Evolutionary conservation across 2,888 invertebrate genomes (phyloP).

Genomic region (Epistrophella euchroma): DNA sequence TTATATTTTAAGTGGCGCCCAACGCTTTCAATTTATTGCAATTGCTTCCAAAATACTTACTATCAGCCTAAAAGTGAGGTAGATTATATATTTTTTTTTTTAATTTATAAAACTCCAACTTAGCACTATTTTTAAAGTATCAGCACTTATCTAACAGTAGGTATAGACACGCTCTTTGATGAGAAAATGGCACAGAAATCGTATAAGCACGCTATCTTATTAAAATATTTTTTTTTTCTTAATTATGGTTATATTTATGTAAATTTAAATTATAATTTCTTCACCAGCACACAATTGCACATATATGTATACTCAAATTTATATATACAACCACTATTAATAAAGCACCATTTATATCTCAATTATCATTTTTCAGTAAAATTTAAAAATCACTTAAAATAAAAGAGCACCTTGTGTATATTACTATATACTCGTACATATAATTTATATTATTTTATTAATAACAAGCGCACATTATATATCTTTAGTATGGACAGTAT

Average conservation of each 20-base stretch:
- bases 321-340: conserved; percentile 32
- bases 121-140: not conserved
- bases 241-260: conserved; percentile 5
- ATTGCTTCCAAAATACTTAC: not conserved
- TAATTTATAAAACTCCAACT: not conserved
- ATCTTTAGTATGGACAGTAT: not conserved
- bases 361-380: conserved; percentile 31
- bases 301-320: conserved; percentile 37
- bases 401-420: conserved; percentile 73
- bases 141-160: conserved; percentile 2
- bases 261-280: conserved; percentile 22
- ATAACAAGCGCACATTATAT: not conserved
- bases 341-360: conserved; percentile 55
- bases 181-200: conserved; percentile 16
- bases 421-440: not conserved
- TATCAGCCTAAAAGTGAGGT: not conserved
- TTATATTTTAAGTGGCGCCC: not conserved
- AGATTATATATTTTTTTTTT: not conserved
- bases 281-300: conserved; percentile 67
- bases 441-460: not conserved
- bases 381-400: conserved; percentile 36
- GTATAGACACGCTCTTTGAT: not conserved
- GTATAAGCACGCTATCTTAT: conserved; percentile 29
- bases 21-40: conserved; percentile 4
- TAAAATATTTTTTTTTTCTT: not conserved